These are phyloP conservation scores for Diorhabda sublineata DNA, from an alignment of 1,140 invertebrate species.

Conservation along the genomic window DNA sequence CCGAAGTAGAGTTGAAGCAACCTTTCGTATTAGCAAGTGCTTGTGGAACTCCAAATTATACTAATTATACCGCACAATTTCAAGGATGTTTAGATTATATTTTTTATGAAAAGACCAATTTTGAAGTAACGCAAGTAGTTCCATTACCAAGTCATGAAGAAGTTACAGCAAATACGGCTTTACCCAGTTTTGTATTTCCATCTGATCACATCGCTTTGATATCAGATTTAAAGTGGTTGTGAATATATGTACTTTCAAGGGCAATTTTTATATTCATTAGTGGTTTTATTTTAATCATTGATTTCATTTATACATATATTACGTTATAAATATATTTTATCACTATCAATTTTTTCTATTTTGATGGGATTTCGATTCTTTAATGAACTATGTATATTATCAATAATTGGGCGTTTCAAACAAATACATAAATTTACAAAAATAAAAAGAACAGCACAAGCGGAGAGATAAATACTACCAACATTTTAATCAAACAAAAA, in stretches of 20 bases:
- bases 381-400: no score
- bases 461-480: no score
- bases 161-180: constrained; percentile 65
- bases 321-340: no score
- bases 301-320: no score
- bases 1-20: constrained; percentile 59
- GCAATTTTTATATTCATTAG: no score
- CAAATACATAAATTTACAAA: no score
- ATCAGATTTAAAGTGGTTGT: constrained; percentile 70
- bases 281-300: no score
- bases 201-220: constrained; percentile 90
- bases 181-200: constrained; percentile 84
- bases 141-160: constrained; percentile 78
- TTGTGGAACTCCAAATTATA: constrained; percentile 74
- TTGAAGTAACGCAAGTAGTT: constrained; percentile 67
- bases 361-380: no score
- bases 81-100: constrained; percentile 91
- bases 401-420: no score
- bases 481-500: no score
- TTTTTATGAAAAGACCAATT: constrained; percentile 67
- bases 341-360: no score
- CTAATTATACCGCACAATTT: constrained; percentile 83
- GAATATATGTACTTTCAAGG: background rate
- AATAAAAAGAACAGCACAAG: no score
- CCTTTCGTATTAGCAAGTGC: constrained; percentile 63